Percentiles rank a stretch among this genome's conserved stretches.
Evolutionary conservation across 2,797 vertebrate genomes (phyloP).

Genomic region (Capromys pilorides): DNA sequence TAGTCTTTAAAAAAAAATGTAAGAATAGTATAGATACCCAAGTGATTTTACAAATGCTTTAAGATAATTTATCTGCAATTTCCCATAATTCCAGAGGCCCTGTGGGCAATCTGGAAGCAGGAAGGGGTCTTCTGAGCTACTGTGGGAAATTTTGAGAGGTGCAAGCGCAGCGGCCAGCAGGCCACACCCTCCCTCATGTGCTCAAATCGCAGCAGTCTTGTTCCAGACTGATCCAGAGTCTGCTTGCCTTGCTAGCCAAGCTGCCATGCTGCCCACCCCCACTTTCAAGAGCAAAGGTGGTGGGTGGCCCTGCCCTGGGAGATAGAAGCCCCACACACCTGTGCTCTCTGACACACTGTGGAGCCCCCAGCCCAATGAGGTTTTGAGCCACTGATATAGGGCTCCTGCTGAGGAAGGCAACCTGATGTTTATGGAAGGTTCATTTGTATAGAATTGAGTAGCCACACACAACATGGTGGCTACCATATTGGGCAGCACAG

Average conservation of each 20-base stretch:
- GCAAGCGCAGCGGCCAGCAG: neutral
- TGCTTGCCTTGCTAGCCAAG: neutral
- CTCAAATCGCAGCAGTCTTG: rapidly evolving
- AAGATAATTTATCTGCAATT: too few relatives aligned
- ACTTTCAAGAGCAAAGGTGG: neutral
- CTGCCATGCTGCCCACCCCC: neutral
- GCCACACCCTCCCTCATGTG: rapidly evolving
- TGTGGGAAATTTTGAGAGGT: neutral
- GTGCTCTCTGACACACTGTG: rapidly evolving
- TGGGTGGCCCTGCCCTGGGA: neutral
- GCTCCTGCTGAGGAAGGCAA: neutral
- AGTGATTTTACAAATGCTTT: neutral
- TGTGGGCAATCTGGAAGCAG: too few relatives aligned
- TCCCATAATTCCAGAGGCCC: neutral
- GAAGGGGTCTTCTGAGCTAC: neutral
- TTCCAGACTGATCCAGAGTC: rapidly evolving
- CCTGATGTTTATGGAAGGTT: neutral
- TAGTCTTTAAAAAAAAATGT: neutral
- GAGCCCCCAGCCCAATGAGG: neutral
- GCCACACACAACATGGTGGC: neutral
- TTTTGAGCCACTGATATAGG: rapidly evolving
- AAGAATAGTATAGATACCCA: neutral
- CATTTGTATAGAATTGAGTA: neutral
- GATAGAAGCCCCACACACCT: neutral
- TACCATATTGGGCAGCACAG: neutral